These are phyloP conservation scores for Theodoxus fluviatilis DNA, from an alignment of 2,888 invertebrate species.

Conservation along the genomic window DNA sequence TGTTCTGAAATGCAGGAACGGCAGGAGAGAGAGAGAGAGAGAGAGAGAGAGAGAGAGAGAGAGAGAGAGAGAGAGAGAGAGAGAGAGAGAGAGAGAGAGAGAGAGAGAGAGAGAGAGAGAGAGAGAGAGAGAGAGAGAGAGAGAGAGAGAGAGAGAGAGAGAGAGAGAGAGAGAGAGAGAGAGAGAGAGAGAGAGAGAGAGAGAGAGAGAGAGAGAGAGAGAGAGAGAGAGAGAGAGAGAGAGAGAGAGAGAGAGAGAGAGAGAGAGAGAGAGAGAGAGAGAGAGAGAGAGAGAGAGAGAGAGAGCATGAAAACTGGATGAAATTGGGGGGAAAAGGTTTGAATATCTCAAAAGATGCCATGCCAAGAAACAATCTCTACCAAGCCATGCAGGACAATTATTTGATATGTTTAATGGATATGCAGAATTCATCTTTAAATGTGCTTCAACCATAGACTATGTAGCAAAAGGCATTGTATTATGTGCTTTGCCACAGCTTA, in stretches of 20 bases:
- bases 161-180: background rate
- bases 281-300: slow-evolving; percentile 4
- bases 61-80: background rate
- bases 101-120: background rate
- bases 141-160: background rate
- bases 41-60: slow-evolving; percentile 23
- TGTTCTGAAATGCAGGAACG: slow-evolving; percentile 61
- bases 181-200: background rate
- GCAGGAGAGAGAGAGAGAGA: slow-evolving; percentile 17
- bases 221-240: slow-evolving; percentile 1
- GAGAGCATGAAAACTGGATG: background rate
- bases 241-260: slow-evolving; percentile 7
- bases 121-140: background rate
- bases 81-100: background rate
- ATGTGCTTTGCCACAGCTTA: no score
- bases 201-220: background rate
- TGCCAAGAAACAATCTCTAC: no score
- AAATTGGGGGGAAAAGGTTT: no score
- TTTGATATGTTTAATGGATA: no score
- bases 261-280: slow-evolving; percentile 23
- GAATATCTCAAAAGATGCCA: no score
- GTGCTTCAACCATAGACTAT: no score
- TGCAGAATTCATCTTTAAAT: no score
- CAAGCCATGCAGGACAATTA: no score
- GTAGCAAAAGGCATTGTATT: no score